Conservation (phyloP, 2,113 vertebrate genomes). For the Oreotrochilus melanogaster region DNA sequence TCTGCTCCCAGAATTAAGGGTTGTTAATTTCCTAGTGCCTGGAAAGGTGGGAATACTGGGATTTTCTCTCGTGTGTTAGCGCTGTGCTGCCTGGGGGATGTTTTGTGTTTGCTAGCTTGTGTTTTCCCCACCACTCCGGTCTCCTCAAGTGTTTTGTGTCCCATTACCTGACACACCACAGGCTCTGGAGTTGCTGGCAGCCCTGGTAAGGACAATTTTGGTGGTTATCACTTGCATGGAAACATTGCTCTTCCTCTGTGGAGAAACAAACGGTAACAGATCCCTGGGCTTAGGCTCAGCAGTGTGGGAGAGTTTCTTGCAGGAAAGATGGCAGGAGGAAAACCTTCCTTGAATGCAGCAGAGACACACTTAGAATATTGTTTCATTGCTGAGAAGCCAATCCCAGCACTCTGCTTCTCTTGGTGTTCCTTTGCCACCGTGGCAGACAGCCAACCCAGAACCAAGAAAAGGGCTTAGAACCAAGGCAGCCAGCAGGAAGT, state of each 20-base stretch:
- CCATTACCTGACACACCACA: not conserved
- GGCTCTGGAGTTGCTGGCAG: not conserved
- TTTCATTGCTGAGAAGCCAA: not conserved
- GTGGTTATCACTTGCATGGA: not conserved
- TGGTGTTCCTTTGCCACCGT: not conserved
- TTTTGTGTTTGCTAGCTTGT: not conserved
- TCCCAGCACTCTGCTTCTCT: not conserved
- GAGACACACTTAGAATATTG: rapidly evolving
- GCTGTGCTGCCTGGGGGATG: not conserved
- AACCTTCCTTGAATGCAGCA: not conserved
- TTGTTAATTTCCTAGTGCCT: not conserved
- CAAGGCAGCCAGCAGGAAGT: not conserved
- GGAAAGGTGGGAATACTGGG: not conserved
- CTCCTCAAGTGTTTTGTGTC: rapidly evolving
- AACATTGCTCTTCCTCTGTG: not conserved
- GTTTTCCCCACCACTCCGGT: not conserved
- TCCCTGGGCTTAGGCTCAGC: not conserved
- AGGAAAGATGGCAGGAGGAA: not conserved
- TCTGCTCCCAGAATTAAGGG: not conserved
- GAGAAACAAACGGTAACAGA: not conserved
- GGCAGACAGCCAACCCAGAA: not conserved
- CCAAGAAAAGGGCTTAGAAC: not conserved
- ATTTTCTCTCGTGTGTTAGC: not conserved
- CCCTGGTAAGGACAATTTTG: not conserved
- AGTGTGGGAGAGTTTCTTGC: not conserved